Conservation (phyloP, 1,140 invertebrate genomes). For the Papilio machaon region DNA sequence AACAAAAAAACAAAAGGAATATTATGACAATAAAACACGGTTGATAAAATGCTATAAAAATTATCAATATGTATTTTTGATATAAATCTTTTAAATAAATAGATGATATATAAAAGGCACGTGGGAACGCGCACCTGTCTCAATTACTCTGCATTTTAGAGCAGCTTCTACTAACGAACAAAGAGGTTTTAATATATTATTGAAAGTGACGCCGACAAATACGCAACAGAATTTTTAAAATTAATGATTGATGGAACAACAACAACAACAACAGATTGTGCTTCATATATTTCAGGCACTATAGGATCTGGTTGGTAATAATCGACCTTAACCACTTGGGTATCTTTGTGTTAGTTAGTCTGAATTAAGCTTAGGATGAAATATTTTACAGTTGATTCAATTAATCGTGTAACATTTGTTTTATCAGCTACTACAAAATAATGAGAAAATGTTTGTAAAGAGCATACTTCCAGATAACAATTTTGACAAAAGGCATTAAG, state of each 20-base stretch:
- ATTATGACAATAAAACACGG: background rate
- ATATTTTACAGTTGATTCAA: too few relatives aligned
- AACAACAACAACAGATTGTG: too few relatives aligned
- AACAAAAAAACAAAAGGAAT: background rate
- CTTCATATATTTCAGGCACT: too few relatives aligned
- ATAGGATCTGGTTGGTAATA: too few relatives aligned
- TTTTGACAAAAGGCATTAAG: too few relatives aligned
- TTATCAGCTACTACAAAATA: too few relatives aligned
- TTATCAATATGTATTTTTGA: constrained; percentile 28
- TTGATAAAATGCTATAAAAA: constrained; percentile 15
- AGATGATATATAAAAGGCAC: constrained; percentile 51
- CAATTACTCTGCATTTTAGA: constrained; percentile 51
- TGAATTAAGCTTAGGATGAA: too few relatives aligned
- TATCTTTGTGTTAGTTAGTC: too few relatives aligned
- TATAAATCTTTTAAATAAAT: constrained; percentile 52
- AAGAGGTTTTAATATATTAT: constrained; percentile 36
- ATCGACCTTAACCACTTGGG: too few relatives aligned
- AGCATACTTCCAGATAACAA: too few relatives aligned
- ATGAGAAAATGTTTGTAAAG: too few relatives aligned
- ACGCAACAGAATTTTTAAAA: constrained; percentile 13
- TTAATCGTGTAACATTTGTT: too few relatives aligned
- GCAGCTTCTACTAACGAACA: constrained; percentile 50
- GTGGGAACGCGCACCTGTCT: constrained; percentile 62
- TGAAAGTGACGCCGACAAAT: constrained; percentile 14
- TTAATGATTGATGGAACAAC: background rate